A percentile compares a stretch with the other conserved stretches of the same genome.
These are phyloP conservation scores for Pseudopleuronectes americanus DNA, from an alignment of 2,797 vertebrate genomes.

Conservation along the genomic window DNA sequence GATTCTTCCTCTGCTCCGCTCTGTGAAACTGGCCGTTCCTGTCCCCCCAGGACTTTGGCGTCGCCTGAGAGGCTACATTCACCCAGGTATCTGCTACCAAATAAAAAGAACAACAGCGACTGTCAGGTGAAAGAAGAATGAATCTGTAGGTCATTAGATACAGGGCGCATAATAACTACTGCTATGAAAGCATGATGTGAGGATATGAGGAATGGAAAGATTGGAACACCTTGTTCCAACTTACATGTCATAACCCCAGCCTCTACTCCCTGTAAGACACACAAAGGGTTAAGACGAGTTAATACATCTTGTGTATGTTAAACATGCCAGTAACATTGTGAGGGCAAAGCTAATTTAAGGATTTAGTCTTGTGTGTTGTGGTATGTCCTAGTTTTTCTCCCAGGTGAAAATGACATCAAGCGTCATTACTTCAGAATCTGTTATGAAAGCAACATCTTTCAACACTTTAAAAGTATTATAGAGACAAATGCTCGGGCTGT, in stretches of 20 bases:
- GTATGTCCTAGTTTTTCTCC: not conserved
- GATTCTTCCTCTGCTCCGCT: constrained; percentile 85
- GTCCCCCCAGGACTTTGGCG: constrained; percentile 91
- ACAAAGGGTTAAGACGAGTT: constrained; percentile 22
- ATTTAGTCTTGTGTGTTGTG: not conserved
- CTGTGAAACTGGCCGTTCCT: constrained; percentile 87
- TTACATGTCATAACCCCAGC: constrained; percentile 89
- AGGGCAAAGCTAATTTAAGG: not conserved
- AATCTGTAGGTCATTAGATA: not conserved
- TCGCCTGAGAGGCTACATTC: constrained; percentile 89
- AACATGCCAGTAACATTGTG: not conserved
- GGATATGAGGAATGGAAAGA: not conserved
- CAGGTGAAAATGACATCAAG: not conserved
- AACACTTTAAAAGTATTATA: too few relatives aligned
- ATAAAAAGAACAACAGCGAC: not conserved
- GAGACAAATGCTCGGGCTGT: too few relatives aligned
- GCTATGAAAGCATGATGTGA: not conserved
- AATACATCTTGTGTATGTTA: not conserved
- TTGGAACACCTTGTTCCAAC: constrained; percentile 22
- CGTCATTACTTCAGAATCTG: not conserved
- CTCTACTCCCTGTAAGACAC: constrained; percentile 83
- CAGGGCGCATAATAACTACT: not conserved
- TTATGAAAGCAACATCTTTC: not conserved
- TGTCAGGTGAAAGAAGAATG: not conserved
- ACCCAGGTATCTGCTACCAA: constrained; percentile 87